phyloP scores from a whole-genome alignment of 1,140 invertebrate genomes.

The Whitmania pigra region DNA sequence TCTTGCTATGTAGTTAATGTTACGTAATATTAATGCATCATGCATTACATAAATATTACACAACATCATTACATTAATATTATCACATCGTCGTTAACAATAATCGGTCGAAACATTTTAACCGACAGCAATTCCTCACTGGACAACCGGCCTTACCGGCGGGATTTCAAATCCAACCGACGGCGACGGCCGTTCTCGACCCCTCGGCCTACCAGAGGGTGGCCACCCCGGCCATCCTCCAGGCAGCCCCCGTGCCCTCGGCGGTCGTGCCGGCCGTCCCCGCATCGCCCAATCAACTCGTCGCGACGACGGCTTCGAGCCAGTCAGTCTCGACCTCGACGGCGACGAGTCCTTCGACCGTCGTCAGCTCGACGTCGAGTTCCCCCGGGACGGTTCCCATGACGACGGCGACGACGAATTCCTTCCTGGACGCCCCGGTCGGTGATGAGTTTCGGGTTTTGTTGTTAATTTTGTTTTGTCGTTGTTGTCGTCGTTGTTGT shows the following conservation, averaged over 20 bases:
- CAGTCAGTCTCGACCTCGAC: neutral
- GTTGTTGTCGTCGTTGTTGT: no score
- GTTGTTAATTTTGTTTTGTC: no score
- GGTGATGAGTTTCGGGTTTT: no score
- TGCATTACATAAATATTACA: no score
- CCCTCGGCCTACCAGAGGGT: neutral
- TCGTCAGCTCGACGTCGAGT: neutral
- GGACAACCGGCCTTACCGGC: neutral
- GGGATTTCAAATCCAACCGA: conserved; percentile 1
- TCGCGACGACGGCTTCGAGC: neutral
- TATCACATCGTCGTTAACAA: no score
- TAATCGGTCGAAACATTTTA: no score
- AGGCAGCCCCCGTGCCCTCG: neutral
- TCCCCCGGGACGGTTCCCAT: neutral
- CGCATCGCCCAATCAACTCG: neutral
- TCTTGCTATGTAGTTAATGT: no score
- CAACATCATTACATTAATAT: no score
- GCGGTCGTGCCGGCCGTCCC: neutral
- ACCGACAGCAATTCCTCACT: neutral
- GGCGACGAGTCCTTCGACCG: neutral
- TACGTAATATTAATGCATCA: no score
- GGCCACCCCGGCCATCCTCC: neutral
- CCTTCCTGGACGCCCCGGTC: no score
- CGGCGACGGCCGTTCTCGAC: neutral
- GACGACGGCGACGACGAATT: neutral